phyloP scores from a whole-genome alignment of 2,797 vertebrate genomes.

The Cirrhinus mrigala region DNA sequence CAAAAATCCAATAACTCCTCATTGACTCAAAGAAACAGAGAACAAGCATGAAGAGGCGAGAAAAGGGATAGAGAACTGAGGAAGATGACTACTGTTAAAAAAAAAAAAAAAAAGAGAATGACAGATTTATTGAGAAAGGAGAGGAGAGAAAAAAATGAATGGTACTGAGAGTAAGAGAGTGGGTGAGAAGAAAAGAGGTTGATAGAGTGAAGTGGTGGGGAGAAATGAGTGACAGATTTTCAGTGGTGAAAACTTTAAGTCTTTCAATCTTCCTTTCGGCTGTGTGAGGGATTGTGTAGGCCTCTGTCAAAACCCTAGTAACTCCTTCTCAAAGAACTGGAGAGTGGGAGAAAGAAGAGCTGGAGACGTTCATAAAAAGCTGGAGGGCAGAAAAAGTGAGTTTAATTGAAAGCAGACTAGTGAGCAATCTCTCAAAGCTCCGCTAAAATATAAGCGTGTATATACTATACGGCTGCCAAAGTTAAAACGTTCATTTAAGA shows the following conservation, averaged over 20 bases:
- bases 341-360: constrained; percentile 28
- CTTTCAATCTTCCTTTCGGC: constrained; percentile 50
- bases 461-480: not conserved
- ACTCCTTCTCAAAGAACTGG: constrained; percentile 41
- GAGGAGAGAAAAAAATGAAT: constrained; percentile 25
- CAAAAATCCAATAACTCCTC: constrained; percentile 26
- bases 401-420: constrained; percentile 45
- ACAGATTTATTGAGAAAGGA: constrained; percentile 35
- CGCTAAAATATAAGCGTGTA: constrained; percentile 1
- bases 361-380: constrained; percentile 16
- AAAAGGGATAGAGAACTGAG: constrained; percentile 11
- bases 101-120: constrained; percentile 18
- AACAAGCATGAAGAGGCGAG: not conserved
- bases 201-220: constrained; percentile 29
- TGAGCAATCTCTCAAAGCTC: constrained; percentile 23
- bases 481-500: constrained; percentile 21
- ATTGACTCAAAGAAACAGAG: constrained; percentile 2
- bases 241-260: constrained; percentile 70
- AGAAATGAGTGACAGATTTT: constrained; percentile 73
- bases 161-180: constrained; percentile 17
- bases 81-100: constrained; percentile 18
- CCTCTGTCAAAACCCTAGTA: constrained; percentile 45
- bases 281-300: constrained; percentile 48
- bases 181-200: constrained; percentile 49
- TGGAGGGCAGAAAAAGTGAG: constrained; percentile 24